phyloP scores from a whole-genome alignment of 2,797 vertebrate species.

The Crotalus adamanteus region DNA sequence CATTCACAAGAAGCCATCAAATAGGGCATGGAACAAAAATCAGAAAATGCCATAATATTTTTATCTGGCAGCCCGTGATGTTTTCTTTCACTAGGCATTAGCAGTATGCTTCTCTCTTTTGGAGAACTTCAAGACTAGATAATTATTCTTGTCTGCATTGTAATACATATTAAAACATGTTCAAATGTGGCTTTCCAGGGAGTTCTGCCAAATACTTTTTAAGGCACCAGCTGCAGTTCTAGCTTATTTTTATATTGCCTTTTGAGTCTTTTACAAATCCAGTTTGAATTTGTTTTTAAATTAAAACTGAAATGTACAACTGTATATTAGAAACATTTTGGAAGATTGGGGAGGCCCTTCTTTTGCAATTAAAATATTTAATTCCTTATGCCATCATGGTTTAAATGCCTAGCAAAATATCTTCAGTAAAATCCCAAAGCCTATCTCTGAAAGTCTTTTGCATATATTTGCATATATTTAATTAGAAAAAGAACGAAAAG shows the following conservation, averaged over 20 bases:
- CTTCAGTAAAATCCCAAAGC: slow-evolving; percentile 24
- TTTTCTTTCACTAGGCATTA: slow-evolving; percentile 71
- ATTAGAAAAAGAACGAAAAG: slow-evolving; percentile 31
- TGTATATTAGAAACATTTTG: slow-evolving; percentile 63
- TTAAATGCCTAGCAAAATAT: slow-evolving; percentile 33
- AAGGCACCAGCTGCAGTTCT: slow-evolving; percentile 81
- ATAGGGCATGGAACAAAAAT: slow-evolving; percentile 17
- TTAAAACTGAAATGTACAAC: slow-evolving; percentile 60
- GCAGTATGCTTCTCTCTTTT: slow-evolving; percentile 70
- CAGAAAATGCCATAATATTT: slow-evolving; percentile 54
- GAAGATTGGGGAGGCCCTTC: slow-evolving; percentile 53
- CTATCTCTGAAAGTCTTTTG: slow-evolving; percentile 2
- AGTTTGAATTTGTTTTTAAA: slow-evolving; percentile 73
- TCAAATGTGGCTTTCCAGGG: slow-evolving; percentile 88
- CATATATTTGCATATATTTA: slow-evolving; percentile 14
- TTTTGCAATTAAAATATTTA: slow-evolving; percentile 55
- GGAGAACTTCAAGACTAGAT: slow-evolving; percentile 78
- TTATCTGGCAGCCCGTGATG: slow-evolving; percentile 52
- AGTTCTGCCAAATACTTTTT: slow-evolving; percentile 82
- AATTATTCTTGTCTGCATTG: slow-evolving; percentile 88
- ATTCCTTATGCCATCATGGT: slow-evolving; percentile 40
- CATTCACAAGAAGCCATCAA: slow-evolving; percentile 26
- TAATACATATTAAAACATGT: slow-evolving; percentile 85
- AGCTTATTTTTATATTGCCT: slow-evolving; percentile 82
- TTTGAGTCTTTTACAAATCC: slow-evolving; percentile 76